Evolutionary conservation across 1,140 invertebrate genomes (phyloP), one percentile per base, ranked within the genome.

Genomic region (Penaeus chinensis): DNA sequence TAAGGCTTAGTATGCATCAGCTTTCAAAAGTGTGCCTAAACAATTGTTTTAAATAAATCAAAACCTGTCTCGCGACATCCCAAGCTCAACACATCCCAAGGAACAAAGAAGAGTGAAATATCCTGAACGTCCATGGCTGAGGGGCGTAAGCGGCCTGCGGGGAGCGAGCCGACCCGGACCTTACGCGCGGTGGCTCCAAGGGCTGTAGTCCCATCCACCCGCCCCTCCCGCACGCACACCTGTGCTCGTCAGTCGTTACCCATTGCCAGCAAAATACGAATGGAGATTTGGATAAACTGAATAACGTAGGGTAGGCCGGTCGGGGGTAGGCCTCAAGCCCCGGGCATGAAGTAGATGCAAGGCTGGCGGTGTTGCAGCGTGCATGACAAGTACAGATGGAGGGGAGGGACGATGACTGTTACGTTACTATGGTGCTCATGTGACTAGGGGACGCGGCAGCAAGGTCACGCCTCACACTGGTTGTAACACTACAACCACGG

Each of bases 61-160:
- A 82, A 78, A 83, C 27, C 20, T 77, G 61, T 82, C 86, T 82
- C 61, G 80, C 86, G 80, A 87, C 86, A 87, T 87, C 86, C 71
- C 71, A 82, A 82, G 85, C 85, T 83, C 80, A 82, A 87, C 80
- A 87, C 80, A 83, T 78, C 80, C 61, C 80, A 83, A 87, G 77
- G 85, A 87, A 87, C 86, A 87, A 87, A 87, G 86, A 87, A 87
- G 82, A 87, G 85, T 87, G 86, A 87, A 87, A 87, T 87, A 87
- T 82, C 86, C 65, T 82, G 80, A 82, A 83, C 27, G 24, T 19
- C 62, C 22, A 37, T 7, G 24, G 63, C 27, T 22, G 19, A 32
- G 37, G 32, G 71, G 69, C 86, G 20, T n/a, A 87, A 87, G 27
- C 86, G 32, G 8, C 66, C 20, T 24, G 4, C 20, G 18, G 20